Percentiles rank a stretch among this genome's conserved stretches.
phyloP scores from a whole-genome alignment of 2,888 invertebrate genomes.

The Sinodicranocentrus sp. region DNA sequence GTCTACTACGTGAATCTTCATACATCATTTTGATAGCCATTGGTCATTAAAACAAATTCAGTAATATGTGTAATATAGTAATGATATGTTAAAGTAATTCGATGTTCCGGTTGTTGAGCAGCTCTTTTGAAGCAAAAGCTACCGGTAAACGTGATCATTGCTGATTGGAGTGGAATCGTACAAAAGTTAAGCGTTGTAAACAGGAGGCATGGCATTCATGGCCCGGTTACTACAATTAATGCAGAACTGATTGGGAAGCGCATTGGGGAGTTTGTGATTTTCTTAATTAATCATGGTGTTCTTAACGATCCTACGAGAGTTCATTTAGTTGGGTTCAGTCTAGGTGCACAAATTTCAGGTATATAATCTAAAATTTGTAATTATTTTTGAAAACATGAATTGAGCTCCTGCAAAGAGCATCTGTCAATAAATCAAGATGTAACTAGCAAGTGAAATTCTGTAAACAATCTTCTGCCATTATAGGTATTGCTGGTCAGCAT shows the following conservation, averaged over 20 bases:
- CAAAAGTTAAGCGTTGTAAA: conserved; percentile 54
- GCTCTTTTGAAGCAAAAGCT: conserved; percentile 68
- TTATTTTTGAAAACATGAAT: neutral
- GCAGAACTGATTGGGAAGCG: conserved; percentile 68
- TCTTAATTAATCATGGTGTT: conserved; percentile 70
- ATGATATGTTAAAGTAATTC: neutral
- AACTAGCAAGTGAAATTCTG: too few species aligned
- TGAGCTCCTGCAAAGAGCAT: neutral
- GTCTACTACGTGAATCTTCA: neutral
- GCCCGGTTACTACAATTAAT: conserved; percentile 64
- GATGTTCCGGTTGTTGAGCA: conserved; percentile 4
- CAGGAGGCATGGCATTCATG: conserved; percentile 43
- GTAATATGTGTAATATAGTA: conserved; percentile 2
- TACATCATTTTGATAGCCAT: neutral
- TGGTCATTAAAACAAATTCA: neutral
- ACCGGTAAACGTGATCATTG: conserved; percentile 68
- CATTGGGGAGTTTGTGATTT: conserved; percentile 61
- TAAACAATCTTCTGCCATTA: neutral
- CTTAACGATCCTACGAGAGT: conserved; percentile 69
- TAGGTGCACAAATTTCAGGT: conserved; percentile 69
- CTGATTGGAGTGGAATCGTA: conserved; percentile 68
- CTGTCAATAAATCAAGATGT: neutral
- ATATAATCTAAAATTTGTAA: neutral
- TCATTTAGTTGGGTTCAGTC: conserved; percentile 69
- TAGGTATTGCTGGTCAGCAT: conserved; percentile 68